Evolutionary conservation across 2,113 vertebrate species (phyloP).

Genomic region (Nicator chloris): DNA sequence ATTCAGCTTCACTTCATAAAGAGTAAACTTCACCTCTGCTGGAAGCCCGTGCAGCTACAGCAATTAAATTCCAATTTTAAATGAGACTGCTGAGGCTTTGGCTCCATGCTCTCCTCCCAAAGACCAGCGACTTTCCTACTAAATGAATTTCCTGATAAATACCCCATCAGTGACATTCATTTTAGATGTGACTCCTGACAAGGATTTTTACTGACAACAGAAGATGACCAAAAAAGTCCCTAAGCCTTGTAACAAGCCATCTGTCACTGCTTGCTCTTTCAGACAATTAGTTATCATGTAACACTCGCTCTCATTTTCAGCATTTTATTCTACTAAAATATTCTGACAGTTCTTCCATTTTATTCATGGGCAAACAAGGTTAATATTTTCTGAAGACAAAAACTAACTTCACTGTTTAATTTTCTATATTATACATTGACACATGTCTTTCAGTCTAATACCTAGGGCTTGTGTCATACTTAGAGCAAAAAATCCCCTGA

Average conservation of each 20-base stretch:
- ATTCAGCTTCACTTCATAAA: background rate
- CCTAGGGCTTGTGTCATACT: background rate
- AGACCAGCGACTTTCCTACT: background rate
- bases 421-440: background rate
- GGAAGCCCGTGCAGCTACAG: background rate
- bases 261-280: background rate
- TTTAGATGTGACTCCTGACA: background rate
- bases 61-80: background rate
- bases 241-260: background rate
- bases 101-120: background rate
- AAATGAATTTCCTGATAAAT: background rate
- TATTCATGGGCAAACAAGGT: background rate
- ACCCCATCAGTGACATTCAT: background rate
- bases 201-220: background rate
- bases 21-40: background rate
- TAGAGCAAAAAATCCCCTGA: background rate
- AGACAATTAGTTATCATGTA: background rate
- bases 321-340: background rate
- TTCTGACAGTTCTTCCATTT: background rate
- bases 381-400: slow-evolving; percentile 4
- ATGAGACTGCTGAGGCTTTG: background rate
- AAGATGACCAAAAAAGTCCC: background rate
- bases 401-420: background rate
- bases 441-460: background rate
- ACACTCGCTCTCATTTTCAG: background rate